Base-by-base conservation (phyloP, 2,888 invertebrate species). In the Hemicrepidius hirtus region DNA sequence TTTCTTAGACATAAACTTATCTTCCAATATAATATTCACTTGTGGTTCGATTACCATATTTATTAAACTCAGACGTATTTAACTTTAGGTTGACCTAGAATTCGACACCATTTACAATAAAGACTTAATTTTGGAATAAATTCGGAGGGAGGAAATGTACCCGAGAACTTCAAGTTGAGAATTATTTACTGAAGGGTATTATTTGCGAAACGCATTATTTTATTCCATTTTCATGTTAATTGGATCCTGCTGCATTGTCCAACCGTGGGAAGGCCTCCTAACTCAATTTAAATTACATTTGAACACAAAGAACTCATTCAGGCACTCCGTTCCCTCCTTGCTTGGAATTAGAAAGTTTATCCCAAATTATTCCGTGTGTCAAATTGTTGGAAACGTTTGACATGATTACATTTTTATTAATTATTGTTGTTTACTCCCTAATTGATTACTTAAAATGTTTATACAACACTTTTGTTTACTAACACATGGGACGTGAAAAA, bases 211-310 rank as follows among this genome's bases (percentile, higher is more conserved):
- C 66, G 65, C 76, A 76, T 80, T 77, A 80, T 80, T 80, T 81
- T 79, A 79, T 80, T 79, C 78, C 77, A 80, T 81, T 81, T 80
- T 79, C 80, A 80, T 80, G 80, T 77, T 80, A 81, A 81, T 80
- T 82, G 80, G 77, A 78, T 73, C 71, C 73, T 74, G 76, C 77
- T 78, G 78, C 76, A 78, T 80, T 80, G 80, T 80, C 76, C 78
- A 73, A 77, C 73, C 64, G 73, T 73, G 73, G 73, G 57, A 75
- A 75, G 53, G 57, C 65, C 64, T 73, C 67, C 73, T 70, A 73
- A 73, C 76, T 79, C 76, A 76, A 80, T 77, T 77, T 77, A 73
- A 78, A 77, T 77, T 77, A 76, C 71, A 77, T 72, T 67, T 59
- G 24, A 73, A 66, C 65, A 71, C 69, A 74, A 71, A 75, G 65